These are phyloP conservation scores for Lapara coniferarum DNA, from an alignment of 2,888 invertebrate genomes.

Conservation along the genomic window DNA sequence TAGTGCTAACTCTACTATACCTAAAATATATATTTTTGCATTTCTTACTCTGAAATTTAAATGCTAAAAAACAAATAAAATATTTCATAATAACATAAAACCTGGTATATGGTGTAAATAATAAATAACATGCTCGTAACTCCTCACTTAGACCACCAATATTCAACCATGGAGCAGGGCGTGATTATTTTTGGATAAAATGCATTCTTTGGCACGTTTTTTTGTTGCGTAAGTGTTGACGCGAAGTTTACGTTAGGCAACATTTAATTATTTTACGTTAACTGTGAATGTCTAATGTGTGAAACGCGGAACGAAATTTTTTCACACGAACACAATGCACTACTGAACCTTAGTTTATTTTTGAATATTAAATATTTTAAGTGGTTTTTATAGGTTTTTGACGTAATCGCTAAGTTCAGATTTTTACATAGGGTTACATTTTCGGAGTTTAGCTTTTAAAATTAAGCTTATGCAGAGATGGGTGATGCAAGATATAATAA, in stretches of 20 bases:
- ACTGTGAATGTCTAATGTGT: conserved; percentile 1
- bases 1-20: no score
- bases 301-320: background rate
- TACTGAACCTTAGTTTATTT: background rate
- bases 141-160: conserved; percentile 20
- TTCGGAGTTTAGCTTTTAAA: no score
- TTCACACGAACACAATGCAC: conserved; percentile 2
- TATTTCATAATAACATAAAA: no score
- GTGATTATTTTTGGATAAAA: conserved; percentile 40
- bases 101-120: no score
- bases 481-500: no score
- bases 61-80: no score
- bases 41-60: no score
- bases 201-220: conserved; percentile 49
- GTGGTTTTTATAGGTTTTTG: background rate
- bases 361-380: background rate
- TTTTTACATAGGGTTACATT: no score
- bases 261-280: conserved; percentile 28
- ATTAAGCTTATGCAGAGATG: no score
- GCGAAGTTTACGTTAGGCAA: conserved; percentile 32
- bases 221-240: conserved; percentile 28
- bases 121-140: background rate
- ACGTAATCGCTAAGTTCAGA: no score
- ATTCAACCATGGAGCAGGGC: conserved; percentile 33
- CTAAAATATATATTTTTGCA: no score